Evolutionary conservation across 2,113 vertebrate genomes (phyloP).

Genomic region (Crotalus tigris): DNA sequence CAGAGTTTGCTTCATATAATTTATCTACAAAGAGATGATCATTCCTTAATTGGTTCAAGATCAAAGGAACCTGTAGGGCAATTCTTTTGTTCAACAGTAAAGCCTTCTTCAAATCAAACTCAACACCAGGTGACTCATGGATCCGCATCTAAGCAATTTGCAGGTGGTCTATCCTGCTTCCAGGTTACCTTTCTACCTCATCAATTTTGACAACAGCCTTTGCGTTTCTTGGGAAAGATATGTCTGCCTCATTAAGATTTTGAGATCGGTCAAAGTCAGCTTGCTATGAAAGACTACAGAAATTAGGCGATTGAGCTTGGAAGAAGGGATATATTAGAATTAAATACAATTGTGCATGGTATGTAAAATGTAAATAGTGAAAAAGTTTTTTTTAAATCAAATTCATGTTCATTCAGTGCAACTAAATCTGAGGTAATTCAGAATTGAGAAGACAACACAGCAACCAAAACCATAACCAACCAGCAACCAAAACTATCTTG

Average conservation of each 20-base stretch:
- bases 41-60: not conserved
- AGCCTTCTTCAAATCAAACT: not conserved
- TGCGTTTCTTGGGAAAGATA: not conserved
- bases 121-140: not conserved
- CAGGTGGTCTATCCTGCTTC: not conserved
- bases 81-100: not conserved
- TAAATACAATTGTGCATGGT: not conserved
- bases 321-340: not conserved
- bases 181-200: not conserved
- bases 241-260: not conserved
- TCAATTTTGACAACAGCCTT: not conserved
- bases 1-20: not conserved
- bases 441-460: not conserved
- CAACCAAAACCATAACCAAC: not conserved
- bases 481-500: not conserved
- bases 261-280: not conserved
- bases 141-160: not conserved
- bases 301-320: not conserved
- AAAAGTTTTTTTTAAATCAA: not conserved
- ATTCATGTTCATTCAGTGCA: not conserved
- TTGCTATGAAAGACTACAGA: not conserved
- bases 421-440: not conserved
- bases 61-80: not conserved
- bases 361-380: not conserved
- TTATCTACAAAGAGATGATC: not conserved